Base-by-base conservation (phyloP, 2,113 vertebrate genomes). In the Macrotus californicus region DNA sequence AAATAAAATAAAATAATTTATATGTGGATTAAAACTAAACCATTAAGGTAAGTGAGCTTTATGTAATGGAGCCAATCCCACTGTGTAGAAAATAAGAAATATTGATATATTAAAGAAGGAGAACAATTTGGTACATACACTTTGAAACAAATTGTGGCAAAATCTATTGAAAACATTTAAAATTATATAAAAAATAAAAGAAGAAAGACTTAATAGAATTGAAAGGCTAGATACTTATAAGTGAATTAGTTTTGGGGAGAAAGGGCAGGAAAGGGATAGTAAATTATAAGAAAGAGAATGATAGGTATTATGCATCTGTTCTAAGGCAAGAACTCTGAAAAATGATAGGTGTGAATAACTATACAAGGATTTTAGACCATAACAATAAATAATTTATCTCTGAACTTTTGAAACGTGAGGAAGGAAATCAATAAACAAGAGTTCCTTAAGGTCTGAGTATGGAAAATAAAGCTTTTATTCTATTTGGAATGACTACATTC, bases 351-450 rank as follows among this genome's bases (percentile, higher is more conserved):
- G 19, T 73, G 64, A 83, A 89, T 70, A 86, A 61, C n/a, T 83
- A 13, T 12, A 76, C 18, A 79, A 81, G 26, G 22, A 91, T 81
- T 95, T 91, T 24, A 94, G 80, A 52, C 29, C 13, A 46, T 48
- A 91, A 22, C 7, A 85, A 89, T 91, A 97, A 93, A 84, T 87
- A 96, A 96, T 89, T 93, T 76, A 94, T 91, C 69, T 87, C 76
- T 91, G 36, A 89, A 87, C 43, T 85, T 96, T 89, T 80, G 83
- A 95, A 93, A 86, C 0, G 15, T 67, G 43, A 83, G 46, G 12
- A 39, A 6, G 5, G 24, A 92, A 96, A 97, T 96, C 83, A 94
- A 80, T 91, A 95, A 96, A 84, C 18, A 88, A 91, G 82, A 85
- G 95, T 43, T 77, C 46, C 43, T 81, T 89, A 91, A 86, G 48